These are phyloP conservation scores for Chaetorhynchus papuensis DNA, from an alignment of 2,113 vertebrate genomes.

Conservation along the genomic window DNA sequence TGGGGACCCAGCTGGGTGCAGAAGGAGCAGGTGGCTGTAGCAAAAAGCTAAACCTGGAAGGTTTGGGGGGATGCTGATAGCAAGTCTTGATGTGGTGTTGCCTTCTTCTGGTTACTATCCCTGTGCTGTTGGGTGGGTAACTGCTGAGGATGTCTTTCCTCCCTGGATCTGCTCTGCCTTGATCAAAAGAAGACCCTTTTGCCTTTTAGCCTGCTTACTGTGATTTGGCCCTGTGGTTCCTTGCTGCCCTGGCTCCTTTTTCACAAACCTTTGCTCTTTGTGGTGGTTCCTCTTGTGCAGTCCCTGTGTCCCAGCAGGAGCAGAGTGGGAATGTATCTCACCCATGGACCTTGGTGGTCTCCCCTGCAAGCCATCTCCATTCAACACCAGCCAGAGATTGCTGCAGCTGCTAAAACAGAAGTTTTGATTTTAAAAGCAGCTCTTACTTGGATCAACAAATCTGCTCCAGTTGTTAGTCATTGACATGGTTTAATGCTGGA, in stretches of 20 bases:
- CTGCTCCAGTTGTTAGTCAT: not conserved
- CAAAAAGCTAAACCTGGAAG: not conserved
- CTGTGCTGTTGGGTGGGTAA: not conserved
- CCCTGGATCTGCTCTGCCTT: not conserved
- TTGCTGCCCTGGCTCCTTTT: not conserved
- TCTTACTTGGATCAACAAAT: not conserved
- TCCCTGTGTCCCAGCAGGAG: not conserved
- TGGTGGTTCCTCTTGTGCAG: not conserved
- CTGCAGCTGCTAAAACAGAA: not conserved
- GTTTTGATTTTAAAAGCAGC: not conserved
- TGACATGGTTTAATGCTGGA: not conserved
- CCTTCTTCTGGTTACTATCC: not conserved
- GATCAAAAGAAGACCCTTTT: not conserved
- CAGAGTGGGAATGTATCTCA: not conserved
- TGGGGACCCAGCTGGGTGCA: not conserved
- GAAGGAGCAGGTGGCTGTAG: fast-evolving
- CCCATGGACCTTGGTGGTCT: not conserved
- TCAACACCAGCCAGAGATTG: not conserved
- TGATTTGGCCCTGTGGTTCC: fast-evolving
- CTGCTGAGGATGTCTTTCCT: not conserved
- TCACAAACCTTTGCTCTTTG: not conserved
- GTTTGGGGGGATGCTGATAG: not conserved
- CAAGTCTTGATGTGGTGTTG: fast-evolving
- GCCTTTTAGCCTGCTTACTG: not conserved
- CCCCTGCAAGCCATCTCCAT: not conserved